Evolutionary conservation across 2,113 vertebrate genomes (phyloP).

Genomic region (Vulpes ferrilata): DNA sequence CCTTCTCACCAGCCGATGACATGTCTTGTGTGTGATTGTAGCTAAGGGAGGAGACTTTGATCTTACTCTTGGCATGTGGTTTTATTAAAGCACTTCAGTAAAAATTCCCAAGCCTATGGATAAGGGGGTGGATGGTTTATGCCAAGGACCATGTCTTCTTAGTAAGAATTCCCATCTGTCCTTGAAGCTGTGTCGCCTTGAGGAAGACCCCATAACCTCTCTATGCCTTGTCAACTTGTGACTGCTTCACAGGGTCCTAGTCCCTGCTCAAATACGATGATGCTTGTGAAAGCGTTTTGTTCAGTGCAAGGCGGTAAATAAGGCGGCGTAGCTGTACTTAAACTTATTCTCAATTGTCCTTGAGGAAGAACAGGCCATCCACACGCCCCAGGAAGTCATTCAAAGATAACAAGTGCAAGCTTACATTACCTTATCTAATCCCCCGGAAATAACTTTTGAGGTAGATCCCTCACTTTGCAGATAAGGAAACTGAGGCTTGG

Average conservation of each 20-base stretch:
- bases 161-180: background rate
- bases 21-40: background rate
- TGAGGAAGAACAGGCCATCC: background rate
- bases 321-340: background rate
- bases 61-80: background rate
- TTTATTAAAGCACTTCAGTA: background rate
- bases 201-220: background rate
- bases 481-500: background rate
- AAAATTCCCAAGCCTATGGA: background rate
- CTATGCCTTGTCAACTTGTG: background rate
- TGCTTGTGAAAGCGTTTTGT: background rate
- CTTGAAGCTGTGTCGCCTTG: background rate
- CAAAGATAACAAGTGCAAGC: background rate
- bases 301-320: background rate
- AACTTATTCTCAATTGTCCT: background rate
- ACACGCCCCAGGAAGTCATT: background rate
- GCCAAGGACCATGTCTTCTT: background rate
- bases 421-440: background rate
- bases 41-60: background rate
- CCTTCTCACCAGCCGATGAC: background rate
- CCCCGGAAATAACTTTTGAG: background rate
- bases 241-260: background rate
- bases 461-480: background rate
- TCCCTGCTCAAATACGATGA: background rate
- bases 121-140: background rate